These are phyloP conservation scores for Ptyas mucosa DNA, from an alignment of 2,113 vertebrate genomes.

Conservation along the genomic window DNA sequence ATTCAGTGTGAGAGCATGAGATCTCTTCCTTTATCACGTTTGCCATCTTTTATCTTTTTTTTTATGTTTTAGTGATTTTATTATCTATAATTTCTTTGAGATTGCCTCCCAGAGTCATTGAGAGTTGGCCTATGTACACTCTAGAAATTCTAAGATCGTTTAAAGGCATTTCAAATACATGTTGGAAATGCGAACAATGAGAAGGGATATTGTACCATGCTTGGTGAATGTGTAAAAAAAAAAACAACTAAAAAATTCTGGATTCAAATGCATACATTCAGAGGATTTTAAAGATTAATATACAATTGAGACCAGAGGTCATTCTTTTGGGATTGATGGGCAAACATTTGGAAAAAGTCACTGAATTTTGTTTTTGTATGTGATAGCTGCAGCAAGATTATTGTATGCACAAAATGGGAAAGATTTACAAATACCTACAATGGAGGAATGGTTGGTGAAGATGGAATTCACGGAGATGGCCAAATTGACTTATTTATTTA, in stretches of 20 bases:
- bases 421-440: neutral
- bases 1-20: neutral
- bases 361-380: neutral
- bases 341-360: neutral
- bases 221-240: neutral
- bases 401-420: neutral
- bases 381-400: neutral
- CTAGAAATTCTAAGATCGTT: neutral
- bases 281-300: neutral
- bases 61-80: neutral
- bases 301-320: neutral
- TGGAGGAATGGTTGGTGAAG: neutral
- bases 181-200: neutral
- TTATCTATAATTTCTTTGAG: neutral
- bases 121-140: neutral
- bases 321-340: neutral
- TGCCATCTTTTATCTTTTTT: neutral
- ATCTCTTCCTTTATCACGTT: neutral
- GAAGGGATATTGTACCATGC: neutral
- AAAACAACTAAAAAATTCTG: neutral
- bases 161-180: neutral
- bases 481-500: neutral
- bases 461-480: neutral
- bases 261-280: neutral
- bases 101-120: neutral